Conservation (phyloP, 2,888 invertebrate species). For the Lasioglossum figueresi region DNA sequence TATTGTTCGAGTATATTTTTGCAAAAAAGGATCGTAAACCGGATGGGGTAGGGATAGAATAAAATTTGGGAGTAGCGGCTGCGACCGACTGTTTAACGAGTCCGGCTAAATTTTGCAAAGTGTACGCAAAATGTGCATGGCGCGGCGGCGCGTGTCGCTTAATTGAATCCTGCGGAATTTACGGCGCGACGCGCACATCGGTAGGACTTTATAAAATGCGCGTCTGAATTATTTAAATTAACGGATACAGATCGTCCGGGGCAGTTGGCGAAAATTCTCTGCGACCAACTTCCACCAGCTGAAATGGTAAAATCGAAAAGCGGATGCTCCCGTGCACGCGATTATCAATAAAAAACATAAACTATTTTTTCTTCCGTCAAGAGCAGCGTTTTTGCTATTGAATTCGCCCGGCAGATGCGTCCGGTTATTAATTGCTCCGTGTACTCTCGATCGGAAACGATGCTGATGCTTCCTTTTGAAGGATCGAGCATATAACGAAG, state of each 20-base stretch:
- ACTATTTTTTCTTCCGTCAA: background rate
- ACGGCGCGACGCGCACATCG: conserved; percentile 1
- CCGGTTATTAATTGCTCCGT: background rate
- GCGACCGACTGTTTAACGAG: conserved; percentile 52
- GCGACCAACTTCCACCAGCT: background rate
- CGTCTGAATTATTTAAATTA: background rate
- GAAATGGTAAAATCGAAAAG: background rate
- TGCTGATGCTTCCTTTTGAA: background rate
- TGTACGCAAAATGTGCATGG: conserved; percentile 13
- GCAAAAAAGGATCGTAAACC: background rate
- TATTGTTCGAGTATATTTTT: background rate
- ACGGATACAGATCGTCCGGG: background rate
- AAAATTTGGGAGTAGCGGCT: conserved; percentile 25
- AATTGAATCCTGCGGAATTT: conserved; percentile 51
- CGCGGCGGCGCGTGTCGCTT: conserved; percentile 8
- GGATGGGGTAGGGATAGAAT: background rate
- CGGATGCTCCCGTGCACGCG: background rate
- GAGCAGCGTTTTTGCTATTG: background rate
- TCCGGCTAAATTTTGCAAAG: conserved; percentile 31
- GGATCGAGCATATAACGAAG: background rate
- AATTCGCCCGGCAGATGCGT: background rate
- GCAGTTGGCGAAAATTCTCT: background rate
- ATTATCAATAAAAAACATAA: background rate
- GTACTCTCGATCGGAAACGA: too few relatives aligned
- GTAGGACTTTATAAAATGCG: background rate